Evolutionary conservation across 2,113 vertebrate genomes (phyloP), one percentile per base, ranked within the genome.

Genomic region (Tapirus terrestris): DNA sequence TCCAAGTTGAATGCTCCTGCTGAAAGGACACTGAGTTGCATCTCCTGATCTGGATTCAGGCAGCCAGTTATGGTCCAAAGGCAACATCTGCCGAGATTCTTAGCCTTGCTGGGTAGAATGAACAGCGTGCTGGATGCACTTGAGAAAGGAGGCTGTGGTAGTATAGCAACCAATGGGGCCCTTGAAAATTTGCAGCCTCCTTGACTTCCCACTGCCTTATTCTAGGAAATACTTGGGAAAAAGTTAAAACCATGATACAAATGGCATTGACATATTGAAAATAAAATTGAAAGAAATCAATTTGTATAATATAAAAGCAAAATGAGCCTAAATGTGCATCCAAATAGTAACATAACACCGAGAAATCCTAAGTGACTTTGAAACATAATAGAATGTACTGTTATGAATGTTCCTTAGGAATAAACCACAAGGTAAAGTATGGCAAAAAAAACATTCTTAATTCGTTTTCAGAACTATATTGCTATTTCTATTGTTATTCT

Each of bases 331-430:
- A 88, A 91, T 53, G 36, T 68, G 33, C 1, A 91, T 31, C 6
- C 29, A 58, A 91, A 25, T n/a, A 61, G 39, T 39, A 82, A 82
- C 29, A 8, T 12, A 75, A 75, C 48, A 73, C 0, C 51, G 1
- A 92, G n/a, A 96, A 81, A 72, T 48, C 11, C n/a, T 80, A 90
- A 96, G 29, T 92, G 48, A 87, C 20, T 79, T 14, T 75, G 45
- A 85, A 48, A 4, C 65, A 91, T 43, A 91, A 87, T 60, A 65
- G 89, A 93, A 85, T 51, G 6, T 83, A 76, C 13, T 51, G 39
- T 27, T 89, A 93, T 53, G 29, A 56, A 65, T 29, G 12, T 82
- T 58, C 51, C 43, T 77, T 70, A 93, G 27, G 4, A 82, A 75
- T 36, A 89, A 76, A 48, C 18, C 39, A 72, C 31, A 96, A 81